Evolutionary conservation across 2,888 invertebrate genomes (phyloP).

Genomic region (Malthinus flaveolus): DNA sequence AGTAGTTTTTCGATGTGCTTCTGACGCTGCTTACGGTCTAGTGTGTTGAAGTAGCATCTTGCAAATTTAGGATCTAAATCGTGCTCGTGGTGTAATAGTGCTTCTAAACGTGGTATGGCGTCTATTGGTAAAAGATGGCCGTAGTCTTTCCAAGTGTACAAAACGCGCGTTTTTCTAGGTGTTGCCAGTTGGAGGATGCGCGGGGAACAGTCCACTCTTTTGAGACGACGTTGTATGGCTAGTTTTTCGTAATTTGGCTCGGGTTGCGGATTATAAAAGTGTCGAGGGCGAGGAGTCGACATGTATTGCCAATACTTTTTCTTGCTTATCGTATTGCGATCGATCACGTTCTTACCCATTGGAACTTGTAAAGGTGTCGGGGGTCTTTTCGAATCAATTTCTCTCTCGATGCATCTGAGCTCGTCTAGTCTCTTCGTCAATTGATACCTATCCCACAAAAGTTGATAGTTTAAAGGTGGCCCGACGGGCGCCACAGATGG

Average conservation of each 20-base stretch:
- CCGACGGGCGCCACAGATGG: not conserved
- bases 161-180: constrained; percentile 43
- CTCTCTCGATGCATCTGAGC: not conserved
- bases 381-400: not conserved
- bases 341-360: not conserved
- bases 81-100: constrained; percentile 43
- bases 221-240: constrained; percentile 3
- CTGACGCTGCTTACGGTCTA: constrained; percentile 37
- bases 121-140: constrained; percentile 38
- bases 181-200: constrained; percentile 43
- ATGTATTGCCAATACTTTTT: constrained; percentile 7
- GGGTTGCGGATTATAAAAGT: too few species aligned
- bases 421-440: not conserved
- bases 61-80: constrained; percentile 46
- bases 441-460: not conserved
- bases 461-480: constrained; percentile 1
- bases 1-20: constrained; percentile 11
- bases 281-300: not conserved
- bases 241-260: not conserved
- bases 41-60: constrained; percentile 43
- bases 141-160: constrained; percentile 43
- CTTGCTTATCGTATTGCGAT: constrained; percentile 1
- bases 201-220: constrained; percentile 44
- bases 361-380: not conserved
- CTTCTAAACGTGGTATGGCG: constrained; percentile 40